These are phyloP conservation scores for Carabus problematicus DNA, from an alignment of 2,888 invertebrate species.

Conservation along the genomic window DNA sequence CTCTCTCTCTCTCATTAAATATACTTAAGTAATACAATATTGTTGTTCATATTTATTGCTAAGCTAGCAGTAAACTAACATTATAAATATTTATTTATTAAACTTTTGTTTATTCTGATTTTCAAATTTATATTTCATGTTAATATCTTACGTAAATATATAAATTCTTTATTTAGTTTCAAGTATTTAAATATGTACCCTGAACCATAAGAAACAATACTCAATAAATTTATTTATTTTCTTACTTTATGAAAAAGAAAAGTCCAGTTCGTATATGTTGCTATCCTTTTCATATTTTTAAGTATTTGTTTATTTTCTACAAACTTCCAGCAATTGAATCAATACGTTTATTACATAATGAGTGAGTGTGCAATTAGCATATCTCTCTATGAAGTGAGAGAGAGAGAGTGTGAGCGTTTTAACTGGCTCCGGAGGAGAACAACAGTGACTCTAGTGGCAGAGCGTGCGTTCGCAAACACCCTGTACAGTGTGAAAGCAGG, in stretches of 20 bases:
- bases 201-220: too few relatives aligned
- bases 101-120: background rate
- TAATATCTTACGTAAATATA: background rate
- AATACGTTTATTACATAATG: conserved; percentile 26
- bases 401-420: too few relatives aligned
- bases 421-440: background rate
- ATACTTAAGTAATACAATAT: background rate
- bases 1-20: too few relatives aligned
- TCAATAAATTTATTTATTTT: background rate
- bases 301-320: too few relatives aligned
- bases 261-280: too few relatives aligned
- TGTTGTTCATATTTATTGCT: background rate
- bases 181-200: background rate
- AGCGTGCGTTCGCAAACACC: conserved; percentile 46
- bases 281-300: too few relatives aligned
- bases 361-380: conserved; percentile 32
- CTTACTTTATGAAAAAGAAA: background rate
- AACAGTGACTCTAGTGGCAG: conserved; percentile 32
- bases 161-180: background rate
- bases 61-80: background rate
- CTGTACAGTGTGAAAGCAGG: conserved; percentile 51
- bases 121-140: background rate
- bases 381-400: conserved; percentile 13
- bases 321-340: conserved; percentile 16
- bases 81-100: background rate